phyloP scores from a whole-genome alignment of 35 echinoderm and acorn worm genomes.

The Heliocidaris tuberculata region DNA sequence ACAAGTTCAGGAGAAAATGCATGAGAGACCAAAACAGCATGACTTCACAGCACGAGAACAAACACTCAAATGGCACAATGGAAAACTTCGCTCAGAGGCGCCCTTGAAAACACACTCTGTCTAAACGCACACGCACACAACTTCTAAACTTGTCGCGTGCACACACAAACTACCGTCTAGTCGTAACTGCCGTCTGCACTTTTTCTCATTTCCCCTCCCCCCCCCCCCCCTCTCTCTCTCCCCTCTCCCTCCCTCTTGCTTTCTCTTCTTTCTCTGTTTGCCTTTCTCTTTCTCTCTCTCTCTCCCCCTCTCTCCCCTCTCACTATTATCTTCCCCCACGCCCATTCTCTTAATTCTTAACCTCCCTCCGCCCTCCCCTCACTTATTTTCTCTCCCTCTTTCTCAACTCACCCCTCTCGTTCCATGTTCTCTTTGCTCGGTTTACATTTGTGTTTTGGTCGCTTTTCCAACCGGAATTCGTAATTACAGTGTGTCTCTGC shows the following conservation, averaged over 20 bases:
- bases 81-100: background rate
- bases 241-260: too few species aligned
- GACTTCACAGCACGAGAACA: background rate
- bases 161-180: background rate
- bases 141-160: background rate
- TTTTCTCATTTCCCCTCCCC: too few species aligned
- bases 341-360: background rate
- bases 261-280: background rate
- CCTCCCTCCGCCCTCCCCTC: background rate
- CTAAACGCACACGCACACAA: conserved; percentile 7
- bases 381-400: background rate
- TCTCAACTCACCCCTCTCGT: background rate
- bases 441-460: background rate
- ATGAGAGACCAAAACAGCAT: background rate
- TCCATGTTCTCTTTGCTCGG: background rate
- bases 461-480: background rate
- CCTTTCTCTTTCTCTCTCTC: background rate
- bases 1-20: background rate
- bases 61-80: background rate
- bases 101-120: background rate
- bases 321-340: background rate
- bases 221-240: too few species aligned
- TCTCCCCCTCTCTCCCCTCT: background rate
- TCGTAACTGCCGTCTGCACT: background rate
- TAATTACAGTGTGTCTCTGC: background rate